phyloP scores from a whole-genome alignment of 2,797 vertebrate genomes.

The Phalanger gymnotis region DNA sequence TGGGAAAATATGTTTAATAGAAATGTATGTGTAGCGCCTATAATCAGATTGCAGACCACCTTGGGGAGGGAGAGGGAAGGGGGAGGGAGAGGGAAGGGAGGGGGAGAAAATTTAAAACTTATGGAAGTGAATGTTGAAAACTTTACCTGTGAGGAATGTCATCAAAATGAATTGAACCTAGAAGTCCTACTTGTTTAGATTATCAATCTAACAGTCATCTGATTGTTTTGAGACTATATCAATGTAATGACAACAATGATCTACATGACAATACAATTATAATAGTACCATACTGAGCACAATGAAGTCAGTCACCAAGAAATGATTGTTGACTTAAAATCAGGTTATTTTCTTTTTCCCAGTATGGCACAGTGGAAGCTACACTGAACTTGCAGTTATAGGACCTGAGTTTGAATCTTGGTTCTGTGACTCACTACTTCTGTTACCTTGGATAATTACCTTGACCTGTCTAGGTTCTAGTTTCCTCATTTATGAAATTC shows the following conservation, averaged over 20 bases:
- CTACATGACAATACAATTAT: not conserved
- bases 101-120: no score
- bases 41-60: no score
- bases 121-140: no score
- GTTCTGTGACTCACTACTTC: not conserved
- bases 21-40: no score
- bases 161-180: not conserved
- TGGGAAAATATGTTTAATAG: no score
- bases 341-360: not conserved
- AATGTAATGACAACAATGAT: not conserved
- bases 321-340: not conserved
- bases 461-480: not conserved
- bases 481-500: not conserved
- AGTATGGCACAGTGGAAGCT: not conserved
- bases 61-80: no score
- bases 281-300: not conserved
- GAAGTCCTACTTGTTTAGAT: not conserved
- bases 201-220: not conserved
- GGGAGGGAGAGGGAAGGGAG: no score
- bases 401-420: not conserved
- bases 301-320: not conserved
- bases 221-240: not conserved
- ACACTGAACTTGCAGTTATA: not conserved
- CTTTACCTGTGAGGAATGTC: not conserved
- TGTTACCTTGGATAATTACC: not conserved